Conservation (phyloP, 2,888 invertebrate species). For the Notodonta ziczac region DNA sequence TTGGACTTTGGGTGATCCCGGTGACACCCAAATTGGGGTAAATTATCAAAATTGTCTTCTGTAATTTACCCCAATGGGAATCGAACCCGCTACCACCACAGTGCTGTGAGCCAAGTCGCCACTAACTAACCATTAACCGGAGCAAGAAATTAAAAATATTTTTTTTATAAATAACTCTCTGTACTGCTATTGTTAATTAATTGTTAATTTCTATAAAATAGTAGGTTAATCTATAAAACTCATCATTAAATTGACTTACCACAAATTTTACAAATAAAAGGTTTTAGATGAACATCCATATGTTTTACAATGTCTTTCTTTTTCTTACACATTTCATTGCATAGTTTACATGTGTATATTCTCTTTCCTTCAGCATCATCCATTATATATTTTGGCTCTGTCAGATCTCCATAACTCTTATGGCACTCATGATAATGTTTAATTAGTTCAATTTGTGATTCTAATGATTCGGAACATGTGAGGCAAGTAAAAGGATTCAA, state of each 20-base stretch:
- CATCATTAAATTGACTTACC: conserved; percentile 48
- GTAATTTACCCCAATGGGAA: no score
- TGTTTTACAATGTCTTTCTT: conserved; percentile 54
- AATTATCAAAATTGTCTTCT: no score
- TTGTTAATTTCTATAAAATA: no score
- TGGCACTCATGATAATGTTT: conserved; percentile 55
- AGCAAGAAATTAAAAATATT: no score
- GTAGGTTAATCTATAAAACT: no score
- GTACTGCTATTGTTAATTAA: no score
- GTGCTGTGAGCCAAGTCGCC: no score
- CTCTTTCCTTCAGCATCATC: conserved; percentile 23
- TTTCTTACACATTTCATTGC: conserved; percentile 48
- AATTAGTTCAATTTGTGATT: conserved; percentile 43
- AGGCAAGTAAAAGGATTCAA: conserved; percentile 45
- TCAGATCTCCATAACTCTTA: conserved; percentile 9
- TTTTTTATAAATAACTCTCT: no score
- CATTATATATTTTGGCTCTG: conserved; percentile 27
- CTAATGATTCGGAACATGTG: conserved; percentile 47
- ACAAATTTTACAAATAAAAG: conserved; percentile 71
- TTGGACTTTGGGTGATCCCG: no score
- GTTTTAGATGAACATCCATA: conserved; percentile 51
- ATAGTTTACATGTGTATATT: conserved; percentile 55
- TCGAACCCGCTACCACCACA: no score
- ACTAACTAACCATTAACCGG: no score
- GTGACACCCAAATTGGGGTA: no score